These are phyloP conservation scores for Zosterops lateralis DNA, from an alignment of 2,113 vertebrate genomes.

Conservation along the genomic window DNA sequence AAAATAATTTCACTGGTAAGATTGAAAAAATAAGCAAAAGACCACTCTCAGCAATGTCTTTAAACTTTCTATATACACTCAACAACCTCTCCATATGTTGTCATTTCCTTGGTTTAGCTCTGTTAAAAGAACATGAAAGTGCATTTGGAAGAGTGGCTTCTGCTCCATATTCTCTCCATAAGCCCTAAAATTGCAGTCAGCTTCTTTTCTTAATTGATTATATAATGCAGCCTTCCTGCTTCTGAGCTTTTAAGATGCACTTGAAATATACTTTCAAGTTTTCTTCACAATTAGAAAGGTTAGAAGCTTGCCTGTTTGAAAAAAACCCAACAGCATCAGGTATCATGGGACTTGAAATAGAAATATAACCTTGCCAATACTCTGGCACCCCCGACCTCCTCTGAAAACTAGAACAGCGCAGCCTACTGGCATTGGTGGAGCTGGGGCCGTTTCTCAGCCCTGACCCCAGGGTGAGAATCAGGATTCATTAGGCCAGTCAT, in stretches of 20 bases:
- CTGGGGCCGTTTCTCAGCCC: not conserved
- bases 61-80: not conserved
- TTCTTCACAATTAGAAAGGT: not conserved
- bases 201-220: not conserved
- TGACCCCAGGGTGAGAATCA: not conserved
- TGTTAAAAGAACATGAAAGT: not conserved
- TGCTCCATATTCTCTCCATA: not conserved
- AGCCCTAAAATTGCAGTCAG: not conserved
- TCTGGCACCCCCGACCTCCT: accelerated
- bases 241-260: not conserved
- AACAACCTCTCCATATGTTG: not conserved
- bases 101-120: not conserved
- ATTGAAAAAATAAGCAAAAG: not conserved
- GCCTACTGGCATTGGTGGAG: accelerated
- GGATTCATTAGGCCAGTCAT: not conserved
- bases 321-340: not conserved
- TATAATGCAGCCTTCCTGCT: not conserved
- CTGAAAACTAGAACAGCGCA: not conserved
- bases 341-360: not conserved
- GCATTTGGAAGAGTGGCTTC: not conserved
- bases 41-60: not conserved
- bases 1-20: not conserved
- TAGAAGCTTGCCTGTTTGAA: not conserved
- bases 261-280: not conserved
- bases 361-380: not conserved